Conservation (phyloP, 2,113 vertebrate species). For the Platycercus adscitus region DNA sequence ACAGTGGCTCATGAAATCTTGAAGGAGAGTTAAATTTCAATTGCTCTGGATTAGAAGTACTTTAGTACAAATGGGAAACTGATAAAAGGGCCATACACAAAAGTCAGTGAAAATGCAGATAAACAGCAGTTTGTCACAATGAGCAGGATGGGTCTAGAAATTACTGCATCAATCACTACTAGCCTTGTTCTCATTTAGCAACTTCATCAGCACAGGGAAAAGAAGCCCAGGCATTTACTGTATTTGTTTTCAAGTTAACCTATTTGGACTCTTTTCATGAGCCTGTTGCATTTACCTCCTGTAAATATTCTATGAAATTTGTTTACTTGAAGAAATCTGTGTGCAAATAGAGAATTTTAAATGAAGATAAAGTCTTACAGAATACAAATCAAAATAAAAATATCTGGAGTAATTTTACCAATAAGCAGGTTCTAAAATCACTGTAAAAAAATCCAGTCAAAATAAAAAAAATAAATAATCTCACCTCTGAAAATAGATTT, state of each 20-base stretch:
- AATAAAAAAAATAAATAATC: neutral
- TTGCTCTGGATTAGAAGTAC: neutral
- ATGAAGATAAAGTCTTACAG: neutral
- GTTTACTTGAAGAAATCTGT: neutral
- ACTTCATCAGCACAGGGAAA: slow-evolving; percentile 21
- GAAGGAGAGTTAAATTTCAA: neutral
- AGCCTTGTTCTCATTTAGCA: neutral
- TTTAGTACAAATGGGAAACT: neutral
- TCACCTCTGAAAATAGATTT: neutral
- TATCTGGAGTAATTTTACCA: neutral
- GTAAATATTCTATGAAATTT: neutral
- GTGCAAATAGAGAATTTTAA: neutral
- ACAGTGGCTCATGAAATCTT: neutral
- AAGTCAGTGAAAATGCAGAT: neutral
- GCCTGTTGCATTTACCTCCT: neutral
- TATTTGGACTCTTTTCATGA: neutral
- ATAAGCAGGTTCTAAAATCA: neutral
- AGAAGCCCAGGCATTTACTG: neutral
- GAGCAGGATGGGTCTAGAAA: neutral
- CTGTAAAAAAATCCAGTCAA: neutral
- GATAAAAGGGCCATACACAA: neutral
- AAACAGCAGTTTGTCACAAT: slow-evolving; percentile 10
- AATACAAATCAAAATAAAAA: neutral
- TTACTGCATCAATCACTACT: neutral
- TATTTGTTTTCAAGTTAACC: neutral